phyloP scores from a whole-genome alignment of 2,888 invertebrate species.

The Tinea semifulvella region DNA sequence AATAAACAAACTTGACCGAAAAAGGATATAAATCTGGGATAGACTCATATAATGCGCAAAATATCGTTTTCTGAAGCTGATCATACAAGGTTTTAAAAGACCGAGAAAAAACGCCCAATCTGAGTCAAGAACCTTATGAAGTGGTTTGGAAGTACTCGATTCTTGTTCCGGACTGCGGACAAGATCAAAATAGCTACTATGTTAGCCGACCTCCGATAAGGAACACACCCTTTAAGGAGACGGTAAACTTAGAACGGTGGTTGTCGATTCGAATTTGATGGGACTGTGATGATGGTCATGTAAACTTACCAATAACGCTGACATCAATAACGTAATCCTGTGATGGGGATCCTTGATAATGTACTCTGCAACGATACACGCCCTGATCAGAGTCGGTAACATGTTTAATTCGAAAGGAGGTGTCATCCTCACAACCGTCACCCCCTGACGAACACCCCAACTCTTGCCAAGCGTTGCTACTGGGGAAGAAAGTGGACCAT shows the following conservation, averaged over 20 bases:
- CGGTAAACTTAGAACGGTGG: too few relatives aligned
- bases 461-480: background rate
- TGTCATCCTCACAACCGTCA: constrained; percentile 38
- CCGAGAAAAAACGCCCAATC: too few relatives aligned
- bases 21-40: too few relatives aligned
- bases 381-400: constrained; percentile 35
- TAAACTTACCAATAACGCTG: constrained; percentile 38
- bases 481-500: too few relatives aligned
- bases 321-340: constrained; percentile 41
- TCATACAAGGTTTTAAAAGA: too few relatives aligned
- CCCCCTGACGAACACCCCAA: constrained; percentile 18
- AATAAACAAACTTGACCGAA: too few relatives aligned
- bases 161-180: background rate
- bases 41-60: too few relatives aligned
- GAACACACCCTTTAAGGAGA: too few relatives aligned
- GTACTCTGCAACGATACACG: constrained; percentile 43
- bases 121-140: too few relatives aligned
- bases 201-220: background rate
- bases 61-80: too few relatives aligned
- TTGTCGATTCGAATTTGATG: too few relatives aligned
- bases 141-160: too few relatives aligned
- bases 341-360: constrained; percentile 45
- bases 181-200: background rate
- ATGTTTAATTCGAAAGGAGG: constrained; percentile 36
- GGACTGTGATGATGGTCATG: background rate